These are phyloP conservation scores for Threskiornis aethiopicus DNA, from an alignment of 2,797 vertebrate genomes.

Conservation along the genomic window DNA sequence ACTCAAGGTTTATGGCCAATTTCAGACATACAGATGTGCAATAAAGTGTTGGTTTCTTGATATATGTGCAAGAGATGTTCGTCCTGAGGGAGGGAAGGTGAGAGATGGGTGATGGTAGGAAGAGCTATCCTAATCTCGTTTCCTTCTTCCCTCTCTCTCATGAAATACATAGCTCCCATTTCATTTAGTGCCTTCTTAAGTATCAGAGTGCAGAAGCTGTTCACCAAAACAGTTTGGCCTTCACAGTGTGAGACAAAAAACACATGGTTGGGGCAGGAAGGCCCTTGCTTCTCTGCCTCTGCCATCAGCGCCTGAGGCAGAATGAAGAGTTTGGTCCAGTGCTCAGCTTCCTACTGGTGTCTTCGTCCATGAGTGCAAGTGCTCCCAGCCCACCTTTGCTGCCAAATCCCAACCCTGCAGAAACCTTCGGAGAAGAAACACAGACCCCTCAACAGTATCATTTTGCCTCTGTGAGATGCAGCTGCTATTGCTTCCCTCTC, in stretches of 20 bases:
- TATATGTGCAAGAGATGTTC: background rate
- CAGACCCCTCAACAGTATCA: background rate
- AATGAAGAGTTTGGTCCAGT: background rate
- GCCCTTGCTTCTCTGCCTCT: background rate
- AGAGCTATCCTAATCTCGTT: background rate
- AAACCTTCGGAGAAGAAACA: background rate
- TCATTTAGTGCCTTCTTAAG: background rate
- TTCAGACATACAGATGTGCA: background rate
- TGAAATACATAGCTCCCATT: background rate
- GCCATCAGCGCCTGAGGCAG: background rate
- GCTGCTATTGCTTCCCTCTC: background rate
- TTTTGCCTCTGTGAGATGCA: background rate
- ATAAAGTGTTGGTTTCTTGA: background rate
- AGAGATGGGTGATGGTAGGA: background rate
- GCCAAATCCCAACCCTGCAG: background rate
- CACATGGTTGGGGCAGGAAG: background rate
- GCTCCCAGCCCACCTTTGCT: background rate
- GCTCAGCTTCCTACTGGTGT: background rate
- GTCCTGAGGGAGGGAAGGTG: background rate
- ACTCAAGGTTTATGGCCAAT: background rate
- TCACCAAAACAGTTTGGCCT: background rate
- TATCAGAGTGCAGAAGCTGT: background rate
- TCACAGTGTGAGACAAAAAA: background rate
- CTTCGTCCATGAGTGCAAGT: background rate
- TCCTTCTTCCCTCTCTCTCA: background rate